These are phyloP conservation scores for Diceros bicornis DNA, from an alignment of 2,797 vertebrate species.

Conservation along the genomic window DNA sequence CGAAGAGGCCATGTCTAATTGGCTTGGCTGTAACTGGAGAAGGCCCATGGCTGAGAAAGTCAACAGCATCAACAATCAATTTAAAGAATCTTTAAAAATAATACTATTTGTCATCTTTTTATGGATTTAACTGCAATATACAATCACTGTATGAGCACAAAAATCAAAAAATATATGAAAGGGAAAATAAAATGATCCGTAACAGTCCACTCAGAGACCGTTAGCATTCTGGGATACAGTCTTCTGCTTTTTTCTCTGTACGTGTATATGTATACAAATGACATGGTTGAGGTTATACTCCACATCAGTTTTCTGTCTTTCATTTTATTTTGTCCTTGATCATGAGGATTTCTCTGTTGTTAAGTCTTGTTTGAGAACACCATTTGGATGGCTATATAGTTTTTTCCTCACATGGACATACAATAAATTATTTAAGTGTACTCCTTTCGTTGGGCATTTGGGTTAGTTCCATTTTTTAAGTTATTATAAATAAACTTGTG, in stretches of 20 bases:
- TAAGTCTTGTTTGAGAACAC: conserved; percentile 46
- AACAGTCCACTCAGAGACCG: background rate
- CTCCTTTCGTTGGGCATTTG: conserved; percentile 10
- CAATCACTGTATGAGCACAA: background rate
- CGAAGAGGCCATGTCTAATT: background rate
- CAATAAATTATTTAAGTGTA: conserved; percentile 11
- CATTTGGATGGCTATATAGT: conserved; percentile 33
- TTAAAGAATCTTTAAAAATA: background rate
- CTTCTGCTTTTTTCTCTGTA: background rate
- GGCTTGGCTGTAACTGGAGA: background rate
- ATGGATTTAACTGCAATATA: background rate
- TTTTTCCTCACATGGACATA: background rate
- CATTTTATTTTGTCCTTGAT: conserved; percentile 50
- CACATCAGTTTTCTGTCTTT: background rate
- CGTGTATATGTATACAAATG: background rate
- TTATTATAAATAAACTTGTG: conserved; percentile 61
- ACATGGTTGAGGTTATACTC: background rate
- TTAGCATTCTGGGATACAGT: background rate
- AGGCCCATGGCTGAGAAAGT: background rate
- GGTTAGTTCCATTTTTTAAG: conserved; percentile 48
- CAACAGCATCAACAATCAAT: background rate
- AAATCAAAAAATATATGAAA: background rate
- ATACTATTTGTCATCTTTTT: background rate
- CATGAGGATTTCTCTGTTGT: background rate
- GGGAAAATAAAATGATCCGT: background rate